These are phyloP conservation scores for Thereva unica DNA, from an alignment of 2,888 invertebrate genomes.

Conservation along the genomic window DNA sequence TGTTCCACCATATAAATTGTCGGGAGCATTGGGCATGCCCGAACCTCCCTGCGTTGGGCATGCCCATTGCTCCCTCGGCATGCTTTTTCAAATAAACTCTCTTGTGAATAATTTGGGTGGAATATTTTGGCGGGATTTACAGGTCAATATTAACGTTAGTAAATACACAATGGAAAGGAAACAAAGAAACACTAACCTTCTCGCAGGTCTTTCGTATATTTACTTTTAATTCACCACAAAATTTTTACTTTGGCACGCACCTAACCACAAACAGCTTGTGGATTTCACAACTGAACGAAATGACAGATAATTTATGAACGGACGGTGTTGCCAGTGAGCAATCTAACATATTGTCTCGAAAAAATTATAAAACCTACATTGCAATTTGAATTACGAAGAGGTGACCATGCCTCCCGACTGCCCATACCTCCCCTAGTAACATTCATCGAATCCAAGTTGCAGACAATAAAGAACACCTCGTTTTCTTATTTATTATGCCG, in stretches of 20 bases:
- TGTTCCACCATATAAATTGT: not conserved
- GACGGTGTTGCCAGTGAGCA: constrained; percentile 4
- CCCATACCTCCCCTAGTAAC: constrained; percentile 1
- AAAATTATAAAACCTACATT: not conserved
- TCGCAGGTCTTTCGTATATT: not conserved
- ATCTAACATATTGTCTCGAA: not conserved
- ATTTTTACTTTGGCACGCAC: not conserved
- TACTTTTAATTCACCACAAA: not conserved
- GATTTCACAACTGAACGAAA: constrained; percentile 1
- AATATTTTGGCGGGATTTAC: too few species aligned
- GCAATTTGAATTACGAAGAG: not conserved
- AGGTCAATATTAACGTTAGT: not conserved
- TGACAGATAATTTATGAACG: not conserved
- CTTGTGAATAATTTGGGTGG: too few species aligned
- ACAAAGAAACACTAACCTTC: not conserved
- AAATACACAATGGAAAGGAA: not conserved
- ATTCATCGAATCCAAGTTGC: too few species aligned
- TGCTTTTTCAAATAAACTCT: not conserved
- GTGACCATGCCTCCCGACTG: constrained; percentile 6
- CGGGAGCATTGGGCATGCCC: not conserved
- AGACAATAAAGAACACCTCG: too few species aligned
- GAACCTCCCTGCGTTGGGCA: not conserved
- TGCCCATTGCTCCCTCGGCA: not conserved
- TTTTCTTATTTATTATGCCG: too few species aligned
- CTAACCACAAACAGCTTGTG: not conserved